A percentile compares a stretch with the other conserved stretches of the same genome.
phyloP scores from a whole-genome alignment of 2,888 invertebrate species.

The Hypomecis atomaria region DNA sequence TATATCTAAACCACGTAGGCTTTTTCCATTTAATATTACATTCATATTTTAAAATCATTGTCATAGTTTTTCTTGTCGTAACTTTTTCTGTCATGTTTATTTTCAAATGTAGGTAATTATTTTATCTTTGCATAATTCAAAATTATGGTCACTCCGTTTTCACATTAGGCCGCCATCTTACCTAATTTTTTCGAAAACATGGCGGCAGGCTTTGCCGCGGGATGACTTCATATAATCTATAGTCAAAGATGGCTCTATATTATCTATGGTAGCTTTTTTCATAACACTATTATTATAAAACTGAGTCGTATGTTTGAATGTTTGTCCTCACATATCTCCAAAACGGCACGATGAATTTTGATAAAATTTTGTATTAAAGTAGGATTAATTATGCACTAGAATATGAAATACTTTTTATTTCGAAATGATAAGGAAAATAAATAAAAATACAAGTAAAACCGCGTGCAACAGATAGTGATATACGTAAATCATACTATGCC shows the following conservation, averaged over 20 bases:
- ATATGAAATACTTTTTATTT: background rate
- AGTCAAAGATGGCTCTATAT: constrained; percentile 78
- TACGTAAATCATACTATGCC: constrained; percentile 51
- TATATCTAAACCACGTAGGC: no score
- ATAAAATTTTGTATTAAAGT: background rate
- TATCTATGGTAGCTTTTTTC: constrained; percentile 66
- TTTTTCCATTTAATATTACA: no score
- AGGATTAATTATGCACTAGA: background rate
- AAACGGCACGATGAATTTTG: background rate
- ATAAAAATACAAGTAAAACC: background rate
- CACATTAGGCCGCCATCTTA: constrained; percentile 70
- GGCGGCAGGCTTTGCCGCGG: constrained; percentile 60
- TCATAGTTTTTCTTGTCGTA: background rate
- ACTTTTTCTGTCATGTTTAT: background rate
- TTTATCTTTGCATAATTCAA: background rate
- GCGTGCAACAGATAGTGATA: background rate
- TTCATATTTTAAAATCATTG: no score
- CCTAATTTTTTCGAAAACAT: constrained; percentile 63
- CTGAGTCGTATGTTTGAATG: background rate
- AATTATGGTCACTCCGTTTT: constrained; percentile 53
- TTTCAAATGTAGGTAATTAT: background rate
- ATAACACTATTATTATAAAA: constrained; percentile 29
- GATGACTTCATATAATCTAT: constrained; percentile 82
- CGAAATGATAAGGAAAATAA: background rate
- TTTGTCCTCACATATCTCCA: background rate